Percentiles rank a stretch among this genome's conserved stretches.
Evolutionary conservation across 2,113 vertebrate genomes (phyloP).

Genomic region (Butastur rufipennis): DNA sequence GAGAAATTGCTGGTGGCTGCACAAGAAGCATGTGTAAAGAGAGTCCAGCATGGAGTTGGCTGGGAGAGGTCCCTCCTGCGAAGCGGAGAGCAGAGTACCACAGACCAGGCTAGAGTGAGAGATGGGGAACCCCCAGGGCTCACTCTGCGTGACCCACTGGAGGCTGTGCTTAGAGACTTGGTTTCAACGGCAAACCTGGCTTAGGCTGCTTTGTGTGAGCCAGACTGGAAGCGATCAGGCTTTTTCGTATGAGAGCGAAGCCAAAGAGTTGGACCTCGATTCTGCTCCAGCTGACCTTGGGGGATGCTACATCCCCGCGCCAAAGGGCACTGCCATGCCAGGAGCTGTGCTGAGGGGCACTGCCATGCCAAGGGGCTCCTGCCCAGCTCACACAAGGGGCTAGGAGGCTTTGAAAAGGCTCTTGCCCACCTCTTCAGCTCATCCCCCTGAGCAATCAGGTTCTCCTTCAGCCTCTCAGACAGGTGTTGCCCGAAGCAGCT

Average conservation of each 20-base stretch:
- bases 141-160: rapidly evolving
- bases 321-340: not conserved
- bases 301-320: not conserved
- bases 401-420: not conserved
- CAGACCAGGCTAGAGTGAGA: not conserved
- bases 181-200: not conserved
- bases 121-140: not conserved
- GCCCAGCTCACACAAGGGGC: rapidly evolving
- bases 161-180: not conserved
- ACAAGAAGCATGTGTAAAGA: not conserved
- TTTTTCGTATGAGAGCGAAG: not conserved
- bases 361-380: not conserved
- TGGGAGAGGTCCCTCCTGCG: not conserved
- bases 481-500: not conserved
- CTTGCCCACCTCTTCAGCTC: not conserved
- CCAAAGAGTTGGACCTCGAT: rapidly evolving
- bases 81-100: not conserved
- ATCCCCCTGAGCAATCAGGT: not conserved
- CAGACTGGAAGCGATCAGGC: not conserved
- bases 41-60: not conserved
- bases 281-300: not conserved
- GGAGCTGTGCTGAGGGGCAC: not conserved
- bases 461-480: not conserved
- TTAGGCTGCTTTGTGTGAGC: not conserved
- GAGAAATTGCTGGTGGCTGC: not conserved